Base-by-base conservation (phyloP, 2,797 vertebrate genomes). In the Podargus strigoides region DNA sequence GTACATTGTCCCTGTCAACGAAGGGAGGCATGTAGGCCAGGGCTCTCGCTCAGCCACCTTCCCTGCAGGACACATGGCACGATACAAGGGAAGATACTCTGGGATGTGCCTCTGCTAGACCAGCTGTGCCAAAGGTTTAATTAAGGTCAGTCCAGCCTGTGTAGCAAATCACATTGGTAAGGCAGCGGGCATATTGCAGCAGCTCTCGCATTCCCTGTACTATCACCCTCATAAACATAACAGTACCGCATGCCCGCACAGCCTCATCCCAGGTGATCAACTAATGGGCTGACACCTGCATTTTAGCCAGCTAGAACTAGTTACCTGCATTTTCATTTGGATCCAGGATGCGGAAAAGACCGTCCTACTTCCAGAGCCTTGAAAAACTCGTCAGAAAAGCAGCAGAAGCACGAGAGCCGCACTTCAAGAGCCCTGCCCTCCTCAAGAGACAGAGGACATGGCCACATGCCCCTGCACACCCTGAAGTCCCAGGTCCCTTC, bases 381-480 rank as follows among this genome's bases (percentile, higher is more conserved):
- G 72, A 78, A 30, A 28, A 56, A 50, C 19, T 36, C 1, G 0
- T 2, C 8, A 21, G 23, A 82, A 79, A 68, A 24, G 36, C 52
- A 66, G 44, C 66, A 59, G 15, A 34, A 58, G 42, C 3, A 30
- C 0, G 0, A 74, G 24, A 19, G 19, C 30, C 4, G 3, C 3
- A 1, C 28, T 44, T 32, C 3, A 39, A 56, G 47, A 78, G 42
- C 14, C 8, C 37, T 68, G 53, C 32, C 27, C 27, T 28, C 30
- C 41, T 18, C 15, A 4, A 9, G 66, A 28, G 28, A 39, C 2
- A 0, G 42, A 47, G 23, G 26, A 49, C 34, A 37, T 16, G 3
- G 3, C 7, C 18, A 49, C 0, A 0, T 14, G 14, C 16, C 15
- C 70, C 27, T 1, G 1, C 41, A 23, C 10, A 12, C 4, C 6